phyloP scores from a whole-genome alignment of 2,113 vertebrate genomes.

The Sphyrna mokarran region DNA sequence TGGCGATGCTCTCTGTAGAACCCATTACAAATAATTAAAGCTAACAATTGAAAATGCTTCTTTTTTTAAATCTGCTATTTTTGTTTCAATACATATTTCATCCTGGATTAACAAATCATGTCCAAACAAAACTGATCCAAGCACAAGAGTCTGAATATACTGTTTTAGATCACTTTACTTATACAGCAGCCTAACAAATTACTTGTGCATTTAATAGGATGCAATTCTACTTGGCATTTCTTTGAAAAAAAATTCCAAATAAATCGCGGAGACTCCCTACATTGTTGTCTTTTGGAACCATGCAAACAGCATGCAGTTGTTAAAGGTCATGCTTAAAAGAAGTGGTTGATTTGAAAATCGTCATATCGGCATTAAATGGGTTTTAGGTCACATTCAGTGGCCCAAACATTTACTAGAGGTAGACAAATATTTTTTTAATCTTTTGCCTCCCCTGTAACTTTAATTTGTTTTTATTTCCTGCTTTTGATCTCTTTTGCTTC shows the following conservation, averaged over 20 bases:
- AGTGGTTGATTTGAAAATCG: background rate
- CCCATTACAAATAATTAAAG: background rate
- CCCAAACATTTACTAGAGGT: slow-evolving; percentile 1
- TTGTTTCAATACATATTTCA: background rate
- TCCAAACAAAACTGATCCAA: background rate
- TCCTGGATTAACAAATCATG: background rate
- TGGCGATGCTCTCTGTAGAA: background rate
- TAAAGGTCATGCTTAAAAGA: background rate
- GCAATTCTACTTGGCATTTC: background rate
- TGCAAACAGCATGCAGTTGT: background rate
- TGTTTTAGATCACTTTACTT: background rate
- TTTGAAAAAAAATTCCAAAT: background rate
- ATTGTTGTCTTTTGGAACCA: slow-evolving; percentile 1
- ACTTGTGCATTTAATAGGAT: background rate
- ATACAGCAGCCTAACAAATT: background rate
- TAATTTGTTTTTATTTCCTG: background rate
- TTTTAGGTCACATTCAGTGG: background rate
- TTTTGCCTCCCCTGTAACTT: background rate
- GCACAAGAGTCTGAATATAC: background rate
- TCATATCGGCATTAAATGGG: background rate
- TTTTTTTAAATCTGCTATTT: background rate
- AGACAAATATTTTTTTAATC: background rate
- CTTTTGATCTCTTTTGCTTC: background rate
- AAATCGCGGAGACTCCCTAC: background rate
- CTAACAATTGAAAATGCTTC: background rate